A percentile compares a stretch with the other conserved stretches of the same genome.
Evolutionary conservation across 2,113 vertebrate species (phyloP).

Genomic region (Trinectes maculatus): DNA sequence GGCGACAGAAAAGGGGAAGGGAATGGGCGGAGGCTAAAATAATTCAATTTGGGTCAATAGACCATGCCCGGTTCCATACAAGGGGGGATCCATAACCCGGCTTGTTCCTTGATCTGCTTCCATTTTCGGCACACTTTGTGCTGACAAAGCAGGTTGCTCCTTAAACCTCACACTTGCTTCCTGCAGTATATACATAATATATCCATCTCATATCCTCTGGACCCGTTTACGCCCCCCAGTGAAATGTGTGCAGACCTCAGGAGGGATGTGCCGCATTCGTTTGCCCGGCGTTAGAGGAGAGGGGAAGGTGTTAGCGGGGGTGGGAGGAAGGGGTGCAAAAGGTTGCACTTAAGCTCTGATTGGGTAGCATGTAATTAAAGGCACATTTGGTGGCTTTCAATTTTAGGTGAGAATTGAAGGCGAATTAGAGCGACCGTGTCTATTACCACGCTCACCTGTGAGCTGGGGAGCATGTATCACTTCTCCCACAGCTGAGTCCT

Average conservation of each 20-base stretch:
- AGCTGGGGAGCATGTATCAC: constrained; percentile 55
- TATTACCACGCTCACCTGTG: constrained; percentile 76
- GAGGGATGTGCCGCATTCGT: constrained; percentile 54
- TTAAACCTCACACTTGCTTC: constrained; percentile 72
- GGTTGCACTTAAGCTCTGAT: constrained; percentile 79
- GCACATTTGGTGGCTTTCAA: constrained; percentile 75
- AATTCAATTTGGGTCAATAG: constrained; percentile 80
- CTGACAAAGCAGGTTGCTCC: constrained; percentile 78
- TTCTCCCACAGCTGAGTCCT: constrained; percentile 31
- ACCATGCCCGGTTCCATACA: constrained; percentile 76
- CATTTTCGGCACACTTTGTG: constrained; percentile 70
- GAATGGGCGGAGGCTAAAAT: constrained; percentile 56
- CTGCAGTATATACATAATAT: constrained; percentile 76
- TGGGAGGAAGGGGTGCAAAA: constrained; percentile 40
- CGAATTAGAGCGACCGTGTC: constrained; percentile 78
- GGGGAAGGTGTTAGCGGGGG: constrained; percentile 24
- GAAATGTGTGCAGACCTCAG: constrained; percentile 64
- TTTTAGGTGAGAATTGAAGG: constrained; percentile 79
- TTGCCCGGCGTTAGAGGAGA: constrained; percentile 6
- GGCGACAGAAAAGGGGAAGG: constrained; percentile 36
- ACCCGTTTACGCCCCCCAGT: constrained; percentile 61
- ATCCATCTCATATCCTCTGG: constrained; percentile 62
- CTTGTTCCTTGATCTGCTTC: constrained; percentile 71
- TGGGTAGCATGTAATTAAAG: constrained; percentile 79
- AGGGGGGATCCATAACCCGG: constrained; percentile 76